These are phyloP conservation scores for Seira ritae DNA, from an alignment of 2,888 invertebrate genomes.

Conservation along the genomic window DNA sequence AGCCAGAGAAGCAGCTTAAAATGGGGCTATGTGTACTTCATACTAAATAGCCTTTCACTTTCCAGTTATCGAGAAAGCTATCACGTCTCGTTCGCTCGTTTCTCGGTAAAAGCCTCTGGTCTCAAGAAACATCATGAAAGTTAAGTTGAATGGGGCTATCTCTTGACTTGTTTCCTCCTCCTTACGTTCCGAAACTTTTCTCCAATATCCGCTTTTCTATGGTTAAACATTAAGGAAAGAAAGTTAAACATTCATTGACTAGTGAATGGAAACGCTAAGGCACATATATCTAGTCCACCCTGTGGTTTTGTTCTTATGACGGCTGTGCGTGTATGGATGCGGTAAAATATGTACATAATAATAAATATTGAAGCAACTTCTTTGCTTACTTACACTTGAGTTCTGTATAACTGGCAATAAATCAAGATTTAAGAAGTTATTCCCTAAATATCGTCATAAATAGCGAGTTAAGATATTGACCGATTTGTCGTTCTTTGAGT, in stretches of 20 bases:
- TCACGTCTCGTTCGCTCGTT: constrained; percentile 42
- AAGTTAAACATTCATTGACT: constrained; percentile 49
- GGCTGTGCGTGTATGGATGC: too few species aligned
- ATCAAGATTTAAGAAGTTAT: constrained; percentile 73
- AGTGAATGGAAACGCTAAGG: constrained; percentile 27
- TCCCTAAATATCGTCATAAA: constrained; percentile 73
- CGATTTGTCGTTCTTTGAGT: constrained; percentile 72
- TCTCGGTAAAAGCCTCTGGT: constrained; percentile 38
- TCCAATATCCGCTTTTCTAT: neutral
- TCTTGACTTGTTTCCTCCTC: too few species aligned
- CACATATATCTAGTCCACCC: too few species aligned
- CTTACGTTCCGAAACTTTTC: too few species aligned
- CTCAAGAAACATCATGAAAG: constrained; percentile 48
- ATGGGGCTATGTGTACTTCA: constrained; percentile 24
- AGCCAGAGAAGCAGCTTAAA: constrained; percentile 54
- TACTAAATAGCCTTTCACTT: constrained; percentile 49
- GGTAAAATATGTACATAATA: too few species aligned
- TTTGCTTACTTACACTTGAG: neutral
- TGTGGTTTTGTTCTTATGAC: too few species aligned
- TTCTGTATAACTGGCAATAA: constrained; percentile 65
- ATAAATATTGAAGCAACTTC: neutral
- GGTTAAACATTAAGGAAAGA: neutral
- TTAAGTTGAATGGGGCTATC: constrained; percentile 33
- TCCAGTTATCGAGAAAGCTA: constrained; percentile 44
- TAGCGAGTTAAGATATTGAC: constrained; percentile 73